Base-by-base conservation (phyloP, 2,888 invertebrate species). In the Dascillus cervinus region DNA sequence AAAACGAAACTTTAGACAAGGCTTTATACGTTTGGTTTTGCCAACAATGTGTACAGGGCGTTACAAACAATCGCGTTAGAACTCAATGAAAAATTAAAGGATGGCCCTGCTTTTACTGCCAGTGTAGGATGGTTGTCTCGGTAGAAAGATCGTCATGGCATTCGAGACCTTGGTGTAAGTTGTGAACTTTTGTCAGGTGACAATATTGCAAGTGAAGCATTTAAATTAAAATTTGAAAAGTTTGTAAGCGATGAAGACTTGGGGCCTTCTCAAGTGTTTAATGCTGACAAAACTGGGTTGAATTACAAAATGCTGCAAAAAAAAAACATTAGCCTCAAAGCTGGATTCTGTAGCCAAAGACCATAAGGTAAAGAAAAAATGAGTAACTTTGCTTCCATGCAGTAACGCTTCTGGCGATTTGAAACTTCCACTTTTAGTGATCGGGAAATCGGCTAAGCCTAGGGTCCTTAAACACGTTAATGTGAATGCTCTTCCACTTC, bases 261-360 rank as follows among this genome's bases (percentile, higher is more conserved):
- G n/a, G n/a, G n/a, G n/a, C n/a, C n/a, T n/a, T n/a, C n/a, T n/a
- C n/a, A n/a, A n/a, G n/a, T 46, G 13, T 42, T 35, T 25, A 46
- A 47, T 20, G 31, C 33, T 10, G 41, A 43, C 24, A 39, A 49
- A 32, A 43, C 41, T 26, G 44, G 45, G 6, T 26, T 46, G 13
- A 41, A 44, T 36, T 49, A 35, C 31, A 44, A 41, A 33, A 32
- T 41, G 33, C 35, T 49, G 35, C 43, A 40, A 11, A 34, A 32
- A 17, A 47, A 42, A 35, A 41, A n/a, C 38, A 20, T 29, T 44
- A 11, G 41, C 43, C 21, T 28, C 39, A n/a, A 22, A 33, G 15
- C 25, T 32, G 12, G 39, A 46, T 37, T 26, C n/a, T 6, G 20
- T 23, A 15, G 43, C 41, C 26, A 25, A 42, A 22, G 42, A 39